A percentile compares a stretch with the other conserved stretches of the same genome.
These are phyloP conservation scores for Orycteropus afer DNA, from an alignment of 2,113 vertebrate species.

Conservation along the genomic window DNA sequence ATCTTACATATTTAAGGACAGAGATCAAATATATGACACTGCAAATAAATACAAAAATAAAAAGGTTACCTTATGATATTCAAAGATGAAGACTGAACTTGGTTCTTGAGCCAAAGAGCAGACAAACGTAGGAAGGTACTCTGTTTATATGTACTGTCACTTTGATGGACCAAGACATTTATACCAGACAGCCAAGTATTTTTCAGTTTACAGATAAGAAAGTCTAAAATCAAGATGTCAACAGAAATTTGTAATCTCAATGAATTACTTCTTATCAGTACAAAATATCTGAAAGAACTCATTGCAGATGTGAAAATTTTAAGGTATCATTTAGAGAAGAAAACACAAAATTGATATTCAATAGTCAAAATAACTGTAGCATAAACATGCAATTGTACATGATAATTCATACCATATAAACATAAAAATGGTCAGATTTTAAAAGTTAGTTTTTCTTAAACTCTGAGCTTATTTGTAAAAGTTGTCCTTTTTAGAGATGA, in stretches of 20 bases:
- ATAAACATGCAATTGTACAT: not conserved
- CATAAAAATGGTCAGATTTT: not conserved
- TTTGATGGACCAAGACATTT: constrained; percentile 88
- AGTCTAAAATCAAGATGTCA: constrained; percentile 85
- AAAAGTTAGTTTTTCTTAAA: not conserved
- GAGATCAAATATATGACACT: not conserved
- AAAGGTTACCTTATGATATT: constrained; percentile 91
- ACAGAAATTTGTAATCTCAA: constrained; percentile 52
- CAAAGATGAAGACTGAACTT: constrained; percentile 88
- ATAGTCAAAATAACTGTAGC: not conserved
- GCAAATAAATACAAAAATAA: not conserved
- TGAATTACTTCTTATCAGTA: not conserved
- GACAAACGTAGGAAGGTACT: constrained; percentile 90
- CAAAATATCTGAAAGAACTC: constrained; percentile 43
- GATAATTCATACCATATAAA: not conserved
- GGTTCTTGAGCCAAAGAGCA: constrained; percentile 92
- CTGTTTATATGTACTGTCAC: constrained; percentile 83
- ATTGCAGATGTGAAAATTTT: constrained; percentile 1
- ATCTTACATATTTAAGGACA: not conserved
- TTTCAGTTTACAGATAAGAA: constrained; percentile 91
- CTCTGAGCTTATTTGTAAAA: not conserved
- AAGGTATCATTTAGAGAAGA: constrained; percentile 28
- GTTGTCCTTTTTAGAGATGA: not conserved
- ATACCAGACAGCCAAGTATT: constrained; percentile 91
- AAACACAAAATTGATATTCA: constrained; percentile 54